Conservation (phyloP, 2,113 vertebrate species). For the Bujurquina vittata region DNA sequence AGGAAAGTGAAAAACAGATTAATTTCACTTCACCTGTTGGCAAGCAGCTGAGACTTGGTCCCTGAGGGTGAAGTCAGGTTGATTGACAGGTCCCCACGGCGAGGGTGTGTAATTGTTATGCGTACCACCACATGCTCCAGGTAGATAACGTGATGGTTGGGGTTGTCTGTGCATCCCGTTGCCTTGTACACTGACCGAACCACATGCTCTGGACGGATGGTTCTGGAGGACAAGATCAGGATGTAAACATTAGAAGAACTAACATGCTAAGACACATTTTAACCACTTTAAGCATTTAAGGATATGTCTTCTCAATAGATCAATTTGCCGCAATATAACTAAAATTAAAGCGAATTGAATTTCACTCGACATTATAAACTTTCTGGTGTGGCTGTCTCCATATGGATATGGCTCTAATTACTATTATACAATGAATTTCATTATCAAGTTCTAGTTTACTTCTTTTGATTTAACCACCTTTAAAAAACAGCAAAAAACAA, state of each 20-base stretch:
- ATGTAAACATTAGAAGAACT: neutral
- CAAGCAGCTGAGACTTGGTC: constrained; percentile 96
- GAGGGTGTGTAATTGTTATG: constrained; percentile 94
- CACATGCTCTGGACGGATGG: constrained; percentile 93
- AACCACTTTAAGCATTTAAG: neutral
- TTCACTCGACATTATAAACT: neutral
- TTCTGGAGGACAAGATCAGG: constrained; percentile 79
- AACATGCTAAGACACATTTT: neutral
- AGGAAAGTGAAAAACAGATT: neutral
- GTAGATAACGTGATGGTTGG: constrained; percentile 95
- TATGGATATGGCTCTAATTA: neutral
- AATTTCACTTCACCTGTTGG: constrained; percentile 88
- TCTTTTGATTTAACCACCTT: neutral
- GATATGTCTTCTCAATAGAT: too few relatives aligned
- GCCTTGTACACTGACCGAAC: constrained; percentile 98
- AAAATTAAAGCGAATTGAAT: too few relatives aligned
- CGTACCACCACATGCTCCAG: constrained; percentile 96
- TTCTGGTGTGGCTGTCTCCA: neutral
- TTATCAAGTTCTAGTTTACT: constrained; percentile 11
- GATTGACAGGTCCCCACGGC: constrained; percentile 96
- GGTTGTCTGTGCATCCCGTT: constrained; percentile 92
- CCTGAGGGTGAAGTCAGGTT: constrained; percentile 98
- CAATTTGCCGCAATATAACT: neutral
- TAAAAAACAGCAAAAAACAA: neutral
- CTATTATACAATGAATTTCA: neutral